Evolutionary conservation across 53 echinoderm and acorn worm species (phyloP), one percentile per base, ranked within the genome.

Genomic region (Holothuria leucospilota): DNA sequence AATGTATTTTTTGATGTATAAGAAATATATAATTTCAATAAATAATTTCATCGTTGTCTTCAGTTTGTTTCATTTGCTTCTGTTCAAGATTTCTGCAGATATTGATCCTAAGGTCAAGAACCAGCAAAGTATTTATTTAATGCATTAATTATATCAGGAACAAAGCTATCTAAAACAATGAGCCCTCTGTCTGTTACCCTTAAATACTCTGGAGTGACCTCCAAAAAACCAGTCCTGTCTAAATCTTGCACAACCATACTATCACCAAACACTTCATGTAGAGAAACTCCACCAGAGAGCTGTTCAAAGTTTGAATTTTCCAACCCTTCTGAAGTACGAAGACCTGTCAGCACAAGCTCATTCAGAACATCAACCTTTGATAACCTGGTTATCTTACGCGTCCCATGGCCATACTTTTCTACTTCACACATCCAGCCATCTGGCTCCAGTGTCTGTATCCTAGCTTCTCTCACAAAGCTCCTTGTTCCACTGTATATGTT

Each of bases 381-480:
- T 60, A 90, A 93, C 40, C 26, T 28, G 3, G 82, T 87, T 13
- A 91, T 70, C 59, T 90, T 97, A 46, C 98, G 71, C 16, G 98
- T 97, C 18, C 88, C 98, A n/a, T 97, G 95, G 13, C 95, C 95
- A 21, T 72, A 85, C 28, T 68, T 93, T 27, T 88, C 86, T 4
- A 97, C 98, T 60, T 93, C 93, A 8, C 20, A 56, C 98, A 95
- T 97, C 98, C 95, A 97, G 5, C 91, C 63, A 6, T 89, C 81
- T 29, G 98, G 98, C 56, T 95, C 98, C 29, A 95, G 68, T 11
- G 98, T 97, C 70, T 97, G 98, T 11, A 97, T 94, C 34, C 98
- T 91, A 0, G 95, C 93, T 70, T 97, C 98, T 7, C 92, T 79
- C 10, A 28, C 9, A 49, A 13, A 13, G 0, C 4, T 25, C 6